Percentiles rank a stretch among this genome's conserved stretches.
These are phyloP conservation scores for Brachionus rotundiformis DNA, from an alignment of 1,140 invertebrate species.

Conservation along the genomic window DNA sequence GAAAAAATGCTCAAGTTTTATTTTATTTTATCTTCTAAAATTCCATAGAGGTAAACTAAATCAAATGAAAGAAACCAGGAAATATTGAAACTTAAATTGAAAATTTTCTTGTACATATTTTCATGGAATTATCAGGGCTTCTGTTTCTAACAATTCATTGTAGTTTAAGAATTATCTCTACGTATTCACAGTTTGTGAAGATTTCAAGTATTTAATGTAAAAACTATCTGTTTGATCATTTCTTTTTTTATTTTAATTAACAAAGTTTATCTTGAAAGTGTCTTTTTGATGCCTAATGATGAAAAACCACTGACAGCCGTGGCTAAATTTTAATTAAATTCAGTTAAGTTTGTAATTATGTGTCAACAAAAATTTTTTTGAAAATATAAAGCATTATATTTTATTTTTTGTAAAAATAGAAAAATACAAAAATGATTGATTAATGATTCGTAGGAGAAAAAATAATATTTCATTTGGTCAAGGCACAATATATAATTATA, in stretches of 20 bases:
- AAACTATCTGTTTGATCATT: not conserved
- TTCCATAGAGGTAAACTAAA: not conserved
- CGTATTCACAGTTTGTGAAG: not conserved
- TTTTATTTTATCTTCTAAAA: not conserved
- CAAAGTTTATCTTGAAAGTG: not conserved
- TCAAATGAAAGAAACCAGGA: not conserved
- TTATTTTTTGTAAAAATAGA: not conserved
- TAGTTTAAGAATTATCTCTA: not conserved
- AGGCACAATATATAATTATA: too few species aligned
- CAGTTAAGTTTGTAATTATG: too few species aligned
- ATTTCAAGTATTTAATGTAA: not conserved
- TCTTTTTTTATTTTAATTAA: not conserved
- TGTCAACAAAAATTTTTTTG: too few species aligned
- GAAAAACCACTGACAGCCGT: too few species aligned
- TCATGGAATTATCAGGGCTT: not conserved
- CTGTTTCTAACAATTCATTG: not conserved
- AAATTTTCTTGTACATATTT: not conserved
- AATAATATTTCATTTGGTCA: not conserved
- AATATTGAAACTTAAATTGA: not conserved
- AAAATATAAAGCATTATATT: not conserved
- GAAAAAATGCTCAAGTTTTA: slow-evolving; percentile 4
- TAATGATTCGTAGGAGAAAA: not conserved
- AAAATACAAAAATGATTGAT: not conserved
- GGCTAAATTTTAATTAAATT: too few species aligned
- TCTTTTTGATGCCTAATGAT: not conserved